Percentiles rank a stretch among this genome's conserved stretches.
Conservation (phyloP, 1,140 invertebrate species). For the Caenorhabditis remanei region DNA sequence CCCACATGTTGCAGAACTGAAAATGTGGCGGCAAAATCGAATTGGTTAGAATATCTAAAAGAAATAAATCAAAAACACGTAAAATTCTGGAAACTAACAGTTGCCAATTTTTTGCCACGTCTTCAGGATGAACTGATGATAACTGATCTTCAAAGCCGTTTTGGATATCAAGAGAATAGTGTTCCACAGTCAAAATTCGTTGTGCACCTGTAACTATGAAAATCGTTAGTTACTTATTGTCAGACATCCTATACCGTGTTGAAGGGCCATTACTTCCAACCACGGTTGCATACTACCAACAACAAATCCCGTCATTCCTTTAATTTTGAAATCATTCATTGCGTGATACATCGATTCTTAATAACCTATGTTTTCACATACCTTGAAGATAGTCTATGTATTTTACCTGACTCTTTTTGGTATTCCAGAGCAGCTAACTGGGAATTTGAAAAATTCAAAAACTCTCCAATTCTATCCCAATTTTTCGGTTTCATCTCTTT, state of each 20-base stretch:
- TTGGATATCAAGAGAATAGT: background rate
- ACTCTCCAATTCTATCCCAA: background rate
- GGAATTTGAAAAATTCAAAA: background rate
- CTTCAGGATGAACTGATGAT: background rate
- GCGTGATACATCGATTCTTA: conserved; percentile 12
- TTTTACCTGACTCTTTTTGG: background rate
- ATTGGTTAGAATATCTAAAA: conserved; percentile 34
- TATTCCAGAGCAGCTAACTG: background rate
- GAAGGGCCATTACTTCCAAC: conserved; percentile 38
- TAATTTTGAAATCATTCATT: background rate
- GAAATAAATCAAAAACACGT: background rate
- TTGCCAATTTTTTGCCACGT: conserved; percentile 13
- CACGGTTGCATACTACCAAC: conserved; percentile 46
- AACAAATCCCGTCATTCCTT: background rate
- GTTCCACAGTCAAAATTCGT: background rate
- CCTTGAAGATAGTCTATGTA: background rate
- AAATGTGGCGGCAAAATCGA: conserved; percentile 46
- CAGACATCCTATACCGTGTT: background rate
- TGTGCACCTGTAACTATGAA: background rate
- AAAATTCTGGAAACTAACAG: background rate
- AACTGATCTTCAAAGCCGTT: background rate
- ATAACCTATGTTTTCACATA: background rate
- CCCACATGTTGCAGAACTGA: conserved; percentile 25
- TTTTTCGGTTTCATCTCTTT: background rate
- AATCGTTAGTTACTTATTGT: background rate